Evolutionary conservation across 2,113 vertebrate genomes (phyloP).

Genomic region (Notarius quadriscutis): DNA sequence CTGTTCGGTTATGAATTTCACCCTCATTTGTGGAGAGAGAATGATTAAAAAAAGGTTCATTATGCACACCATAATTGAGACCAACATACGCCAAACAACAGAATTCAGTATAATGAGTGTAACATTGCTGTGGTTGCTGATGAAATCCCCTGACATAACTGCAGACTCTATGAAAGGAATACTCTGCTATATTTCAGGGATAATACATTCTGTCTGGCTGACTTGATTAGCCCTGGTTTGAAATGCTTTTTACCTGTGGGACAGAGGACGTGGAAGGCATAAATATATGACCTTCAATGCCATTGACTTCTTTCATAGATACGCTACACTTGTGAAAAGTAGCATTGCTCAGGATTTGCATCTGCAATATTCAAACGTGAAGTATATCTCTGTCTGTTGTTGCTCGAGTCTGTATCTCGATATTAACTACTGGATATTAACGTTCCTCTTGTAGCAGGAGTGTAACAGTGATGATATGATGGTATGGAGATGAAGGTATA

Average conservation of each 20-base stretch:
- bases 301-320: not conserved
- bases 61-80: constrained; percentile 29
- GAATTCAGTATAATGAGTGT: constrained; percentile 34
- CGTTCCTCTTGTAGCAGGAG: not conserved
- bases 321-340: not conserved
- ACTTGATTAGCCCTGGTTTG: constrained; percentile 49
- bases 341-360: not conserved
- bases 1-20: constrained; percentile 3
- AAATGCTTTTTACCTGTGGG: constrained; percentile 39
- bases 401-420: not conserved
- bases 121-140: constrained; percentile 46
- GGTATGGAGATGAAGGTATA: not conserved
- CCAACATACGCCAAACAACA: constrained; percentile 44
- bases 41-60: constrained; percentile 24
- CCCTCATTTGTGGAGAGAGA: constrained; percentile 7
- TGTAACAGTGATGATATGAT: not conserved
- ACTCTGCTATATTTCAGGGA: constrained; percentile 47
- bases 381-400: not conserved
- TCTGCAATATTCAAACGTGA: not conserved
- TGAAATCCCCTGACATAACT: constrained; percentile 55
- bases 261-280: constrained; percentile 23
- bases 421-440: not conserved
- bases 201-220: constrained; percentile 50
- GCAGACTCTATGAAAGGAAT: constrained; percentile 46
- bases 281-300: constrained; percentile 22